phyloP scores from a whole-genome alignment of 1,140 invertebrate species.

The Aphaenogaster rudis region DNA sequence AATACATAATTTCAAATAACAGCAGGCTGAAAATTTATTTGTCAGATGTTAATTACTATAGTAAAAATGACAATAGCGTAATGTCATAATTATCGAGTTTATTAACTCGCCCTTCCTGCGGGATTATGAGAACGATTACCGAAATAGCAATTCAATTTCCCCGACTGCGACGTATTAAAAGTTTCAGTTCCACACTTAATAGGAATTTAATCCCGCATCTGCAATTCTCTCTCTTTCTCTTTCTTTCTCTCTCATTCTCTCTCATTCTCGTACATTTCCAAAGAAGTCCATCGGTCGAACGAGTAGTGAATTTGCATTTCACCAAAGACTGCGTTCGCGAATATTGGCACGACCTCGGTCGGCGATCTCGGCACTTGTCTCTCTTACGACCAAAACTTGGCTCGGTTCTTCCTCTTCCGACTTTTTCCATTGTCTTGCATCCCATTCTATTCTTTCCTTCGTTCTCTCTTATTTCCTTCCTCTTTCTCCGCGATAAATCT shows the following conservation, averaged over 20 bases:
- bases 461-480: conserved; percentile 25
- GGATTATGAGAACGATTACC: conserved; percentile 43
- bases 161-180: conserved; percentile 46
- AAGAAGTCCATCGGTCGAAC: conserved; percentile 50
- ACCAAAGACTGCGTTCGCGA: background rate
- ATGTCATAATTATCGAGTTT: conserved; percentile 37
- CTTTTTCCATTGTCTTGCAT: conserved; percentile 32
- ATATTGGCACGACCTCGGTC: conserved; percentile 23
- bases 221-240: conserved; percentile 36
- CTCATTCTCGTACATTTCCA: conserved; percentile 26
- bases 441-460: background rate
- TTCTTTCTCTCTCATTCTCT: background rate
- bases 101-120: conserved; percentile 19
- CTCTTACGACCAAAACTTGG: conserved; percentile 45
- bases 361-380: conserved; percentile 12
- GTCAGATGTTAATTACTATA: conserved; percentile 26
- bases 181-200: conserved; percentile 52
- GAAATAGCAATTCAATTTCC: conserved; percentile 53
- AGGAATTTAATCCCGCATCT: conserved; percentile 49
- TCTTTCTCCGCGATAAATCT: conserved; percentile 63
- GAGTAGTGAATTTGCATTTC: conserved; percentile 41
- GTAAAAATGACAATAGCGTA: conserved; percentile 23
- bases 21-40: background rate
- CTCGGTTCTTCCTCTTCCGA: conserved; percentile 8
- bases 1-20: conserved; percentile 8